Evolutionary conservation across 2,888 invertebrate species (phyloP).

Genomic region (Synergus umbraculus): DNA sequence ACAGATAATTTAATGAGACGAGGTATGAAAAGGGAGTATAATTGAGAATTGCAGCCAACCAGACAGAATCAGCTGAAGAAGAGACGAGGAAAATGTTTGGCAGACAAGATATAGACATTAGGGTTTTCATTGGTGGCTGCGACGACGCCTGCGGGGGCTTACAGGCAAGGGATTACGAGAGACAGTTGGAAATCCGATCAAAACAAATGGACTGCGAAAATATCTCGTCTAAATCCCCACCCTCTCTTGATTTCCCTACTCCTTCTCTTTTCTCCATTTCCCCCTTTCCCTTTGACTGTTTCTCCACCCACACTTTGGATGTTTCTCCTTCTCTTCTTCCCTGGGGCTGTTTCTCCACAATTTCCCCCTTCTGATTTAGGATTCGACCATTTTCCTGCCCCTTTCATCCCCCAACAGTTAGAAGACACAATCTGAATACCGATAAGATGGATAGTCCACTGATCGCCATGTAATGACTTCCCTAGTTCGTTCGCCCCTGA

Average conservation of each 20-base stretch:
- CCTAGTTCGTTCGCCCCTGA: slow-evolving; percentile 46
- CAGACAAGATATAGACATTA: slow-evolving; percentile 65
- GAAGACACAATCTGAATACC: slow-evolving; percentile 67
- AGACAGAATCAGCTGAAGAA: slow-evolving; percentile 42
- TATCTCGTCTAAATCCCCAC: slow-evolving; percentile 51
- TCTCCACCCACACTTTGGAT: slow-evolving; percentile 45
- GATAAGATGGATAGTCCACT: slow-evolving; percentile 72
- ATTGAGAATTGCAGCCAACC: background rate
- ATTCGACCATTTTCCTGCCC: slow-evolving; percentile 43
- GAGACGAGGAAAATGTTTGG: slow-evolving; percentile 48
- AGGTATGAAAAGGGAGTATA: background rate
- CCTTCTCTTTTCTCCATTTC: slow-evolving; percentile 71
- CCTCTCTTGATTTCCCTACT: slow-evolving; percentile 40
- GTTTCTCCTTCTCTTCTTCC: slow-evolving; percentile 43
- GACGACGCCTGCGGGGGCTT: slow-evolving; percentile 72
- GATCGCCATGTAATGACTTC: slow-evolving; percentile 72
- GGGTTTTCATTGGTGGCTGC: slow-evolving; percentile 70
- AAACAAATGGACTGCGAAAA: slow-evolving; percentile 76
- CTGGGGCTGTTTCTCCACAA: slow-evolving; percentile 27
- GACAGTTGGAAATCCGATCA: slow-evolving; percentile 76
- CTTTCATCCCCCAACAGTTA: slow-evolving; percentile 53
- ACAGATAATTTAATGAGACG: background rate
- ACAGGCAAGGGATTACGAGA: slow-evolving; percentile 71
- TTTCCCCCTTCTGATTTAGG: slow-evolving; percentile 58
- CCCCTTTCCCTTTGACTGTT: slow-evolving; percentile 60